Evolutionary conservation across 35 echinoderm and acorn worm genomes (phyloP).

Genomic region (Acanthaster planci): DNA sequence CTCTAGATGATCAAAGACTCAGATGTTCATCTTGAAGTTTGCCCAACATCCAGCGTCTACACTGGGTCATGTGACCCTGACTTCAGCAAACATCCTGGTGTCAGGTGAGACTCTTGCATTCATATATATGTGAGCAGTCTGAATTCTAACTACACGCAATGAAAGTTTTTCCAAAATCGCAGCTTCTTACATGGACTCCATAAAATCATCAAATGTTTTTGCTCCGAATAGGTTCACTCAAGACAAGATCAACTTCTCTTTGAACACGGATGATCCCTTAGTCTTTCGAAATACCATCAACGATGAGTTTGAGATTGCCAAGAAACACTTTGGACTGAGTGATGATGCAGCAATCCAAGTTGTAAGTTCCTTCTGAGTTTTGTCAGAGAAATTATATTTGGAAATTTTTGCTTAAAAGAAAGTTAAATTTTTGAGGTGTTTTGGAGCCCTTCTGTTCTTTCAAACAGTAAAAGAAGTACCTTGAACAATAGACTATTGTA

Average conservation of each 20-base stretch:
- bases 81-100: slow-evolving; percentile 39
- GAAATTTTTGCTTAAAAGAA: too few species aligned
- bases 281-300: slow-evolving; percentile 36
- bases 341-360: slow-evolving; percentile 34
- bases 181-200: too few species aligned
- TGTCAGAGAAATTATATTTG: too few species aligned
- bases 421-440: too few species aligned
- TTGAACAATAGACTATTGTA: too few species aligned
- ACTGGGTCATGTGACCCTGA: slow-evolving; percentile 17
- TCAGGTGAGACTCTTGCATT: not conserved
- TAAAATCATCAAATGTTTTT: too few species aligned
- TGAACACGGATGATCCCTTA: slow-evolving; percentile 56
- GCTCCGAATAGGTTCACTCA: slow-evolving; percentile 22
- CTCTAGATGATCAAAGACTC: slow-evolving; percentile 31
- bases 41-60: slow-evolving; percentile 43
- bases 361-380: too few species aligned
- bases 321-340: slow-evolving; percentile 31
- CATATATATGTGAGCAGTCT: too few species aligned
- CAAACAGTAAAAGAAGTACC: too few species aligned
- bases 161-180: too few species aligned
- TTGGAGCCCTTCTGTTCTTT: too few species aligned
- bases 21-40: slow-evolving; percentile 41
- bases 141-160: too few species aligned
- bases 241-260: slow-evolving; percentile 54
- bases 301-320: slow-evolving; percentile 40